phyloP scores from a whole-genome alignment of 92 coral and sea anemone genomes.

The Anthopleura xanthogrammica region DNA sequence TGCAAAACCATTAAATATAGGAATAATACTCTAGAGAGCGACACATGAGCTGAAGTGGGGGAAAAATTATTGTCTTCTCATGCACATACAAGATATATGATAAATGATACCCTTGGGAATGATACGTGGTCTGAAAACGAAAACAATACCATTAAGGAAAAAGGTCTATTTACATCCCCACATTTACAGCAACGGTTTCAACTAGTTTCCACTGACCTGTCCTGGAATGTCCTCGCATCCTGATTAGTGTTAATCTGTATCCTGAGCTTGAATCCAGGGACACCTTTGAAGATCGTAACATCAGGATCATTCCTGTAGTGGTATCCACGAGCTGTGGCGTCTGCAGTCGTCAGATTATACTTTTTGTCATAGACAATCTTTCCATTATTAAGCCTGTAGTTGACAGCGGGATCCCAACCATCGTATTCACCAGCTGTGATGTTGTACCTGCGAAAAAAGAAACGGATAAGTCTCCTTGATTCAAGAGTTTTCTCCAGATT shows the following conservation, averaged over 20 bases:
- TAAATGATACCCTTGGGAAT: too few species aligned
- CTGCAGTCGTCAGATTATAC: background rate
- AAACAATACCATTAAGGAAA: too few species aligned
- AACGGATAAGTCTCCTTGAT: background rate
- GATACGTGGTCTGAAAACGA: too few species aligned
- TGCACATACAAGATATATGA: too few species aligned
- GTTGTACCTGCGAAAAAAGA: conserved; percentile 16
- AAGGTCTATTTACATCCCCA: too few species aligned
- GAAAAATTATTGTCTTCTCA: too few species aligned
- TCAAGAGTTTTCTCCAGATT: too few species aligned
- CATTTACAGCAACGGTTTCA: too few species aligned
- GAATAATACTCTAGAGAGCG: too few species aligned
- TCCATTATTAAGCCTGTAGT: conserved; percentile 13
- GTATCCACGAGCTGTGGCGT: conserved; percentile 41
- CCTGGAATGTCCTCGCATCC: conserved; percentile 44
- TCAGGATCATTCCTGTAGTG: conserved; percentile 33
- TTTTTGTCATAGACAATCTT: conserved; percentile 31
- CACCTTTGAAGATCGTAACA: conserved; percentile 27
- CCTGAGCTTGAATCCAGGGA: conserved; percentile 32
- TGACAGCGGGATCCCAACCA: conserved; percentile 36
- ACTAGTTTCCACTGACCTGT: conserved; percentile 22
- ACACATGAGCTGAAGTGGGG: too few species aligned
- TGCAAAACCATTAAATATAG: too few species aligned
- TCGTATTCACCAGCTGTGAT: conserved; percentile 39
- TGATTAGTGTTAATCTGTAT: conserved; percentile 33